Conservation (phyloP, 1,140 invertebrate species). For the Penaeus chinensis region DNA sequence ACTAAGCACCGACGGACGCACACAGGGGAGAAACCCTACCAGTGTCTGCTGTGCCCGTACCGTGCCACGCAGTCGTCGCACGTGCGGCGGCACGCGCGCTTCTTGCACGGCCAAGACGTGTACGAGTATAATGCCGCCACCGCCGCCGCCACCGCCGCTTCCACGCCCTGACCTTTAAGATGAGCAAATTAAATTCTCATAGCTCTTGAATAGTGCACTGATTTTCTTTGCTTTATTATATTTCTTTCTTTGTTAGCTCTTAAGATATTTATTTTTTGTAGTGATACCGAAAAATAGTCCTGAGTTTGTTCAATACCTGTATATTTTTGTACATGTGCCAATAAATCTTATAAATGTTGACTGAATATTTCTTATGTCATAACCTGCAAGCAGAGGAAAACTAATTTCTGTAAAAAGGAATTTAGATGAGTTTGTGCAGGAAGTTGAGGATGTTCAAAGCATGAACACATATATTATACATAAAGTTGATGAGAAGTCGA, state of each 20-base stretch:
- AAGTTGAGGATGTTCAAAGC: too few relatives aligned
- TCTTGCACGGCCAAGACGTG: constrained; percentile 35
- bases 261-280: background rate
- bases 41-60: constrained; percentile 43
- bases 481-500: too few relatives aligned
- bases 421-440: too few relatives aligned
- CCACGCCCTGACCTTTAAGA: constrained; percentile 22
- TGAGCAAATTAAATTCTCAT: constrained; percentile 1
- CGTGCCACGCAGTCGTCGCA: constrained; percentile 48
- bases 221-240: background rate
- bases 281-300: too few relatives aligned
- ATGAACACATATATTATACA: too few relatives aligned
- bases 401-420: too few relatives aligned
- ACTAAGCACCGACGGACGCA: constrained; percentile 52
- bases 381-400: too few relatives aligned
- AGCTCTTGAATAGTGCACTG: background rate
- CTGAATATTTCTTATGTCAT: too few relatives aligned
- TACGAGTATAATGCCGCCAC: constrained; percentile 24
- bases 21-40: constrained; percentile 45
- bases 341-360: constrained; percentile 25
- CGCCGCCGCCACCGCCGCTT: background rate
- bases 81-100: constrained; percentile 43
- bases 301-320: constrained; percentile 8
- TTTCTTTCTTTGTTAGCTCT: background rate
- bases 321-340: constrained; percentile 62